phyloP scores from a whole-genome alignment of 2,113 vertebrate genomes.

The Chinchilla lanigera region DNA sequence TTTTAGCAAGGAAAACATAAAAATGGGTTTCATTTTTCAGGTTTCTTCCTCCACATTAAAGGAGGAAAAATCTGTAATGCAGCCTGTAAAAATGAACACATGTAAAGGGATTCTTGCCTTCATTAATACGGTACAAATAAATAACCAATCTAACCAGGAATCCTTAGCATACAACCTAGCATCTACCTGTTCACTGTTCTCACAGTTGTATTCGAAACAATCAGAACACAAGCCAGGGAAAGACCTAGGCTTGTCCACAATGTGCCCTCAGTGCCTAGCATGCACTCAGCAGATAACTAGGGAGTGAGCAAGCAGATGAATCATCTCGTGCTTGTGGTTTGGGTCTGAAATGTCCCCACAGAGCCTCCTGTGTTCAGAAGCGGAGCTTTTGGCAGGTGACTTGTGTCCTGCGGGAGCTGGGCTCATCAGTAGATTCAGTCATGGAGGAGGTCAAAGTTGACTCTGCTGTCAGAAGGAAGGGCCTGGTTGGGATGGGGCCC shows the following conservation, averaged over 20 bases:
- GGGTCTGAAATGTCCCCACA: not conserved
- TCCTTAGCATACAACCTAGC: not conserved
- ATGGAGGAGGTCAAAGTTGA: not conserved
- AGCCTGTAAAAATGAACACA: not conserved
- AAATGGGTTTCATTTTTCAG: not conserved
- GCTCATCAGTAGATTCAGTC: not conserved
- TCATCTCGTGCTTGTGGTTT: not conserved
- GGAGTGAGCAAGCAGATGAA: not conserved
- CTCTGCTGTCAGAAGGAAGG: not conserved
- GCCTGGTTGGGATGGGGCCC: not conserved
- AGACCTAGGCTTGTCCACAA: not conserved
- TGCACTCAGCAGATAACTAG: not conserved
- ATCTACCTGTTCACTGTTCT: not conserved
- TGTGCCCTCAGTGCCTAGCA: not conserved
- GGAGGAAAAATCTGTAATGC: not conserved
- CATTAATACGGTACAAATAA: not conserved
- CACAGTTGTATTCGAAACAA: not conserved
- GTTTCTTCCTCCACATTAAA: not conserved
- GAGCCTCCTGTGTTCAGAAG: not conserved
- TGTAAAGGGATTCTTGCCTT: not conserved
- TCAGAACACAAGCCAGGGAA: not conserved
- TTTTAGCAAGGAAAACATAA: not conserved
- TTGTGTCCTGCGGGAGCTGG: not conserved
- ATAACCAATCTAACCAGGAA: not conserved
- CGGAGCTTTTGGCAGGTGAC: not conserved